Evolutionary conservation across 2,888 invertebrate genomes (phyloP), one percentile per base, ranked within the genome.

Genomic region (Microdon myrmicae): DNA sequence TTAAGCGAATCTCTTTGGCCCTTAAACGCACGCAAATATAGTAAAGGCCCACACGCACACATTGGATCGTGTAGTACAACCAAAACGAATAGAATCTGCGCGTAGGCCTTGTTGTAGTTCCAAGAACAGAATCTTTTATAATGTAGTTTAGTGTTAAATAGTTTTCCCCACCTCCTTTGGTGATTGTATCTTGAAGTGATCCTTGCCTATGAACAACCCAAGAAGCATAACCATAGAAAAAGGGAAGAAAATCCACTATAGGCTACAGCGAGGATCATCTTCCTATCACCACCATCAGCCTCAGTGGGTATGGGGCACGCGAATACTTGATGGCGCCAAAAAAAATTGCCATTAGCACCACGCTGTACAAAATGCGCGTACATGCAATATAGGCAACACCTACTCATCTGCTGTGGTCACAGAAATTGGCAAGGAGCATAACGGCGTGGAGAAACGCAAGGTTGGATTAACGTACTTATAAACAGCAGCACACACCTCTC

Each of bases 281-380:
- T 37, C 32, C 39, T 53, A 51, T 53, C 58, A 51, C 53, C 56
- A 29, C 47, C 34, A 16, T 44, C 45, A 23, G 13, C 48, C 32
- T 25, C 45, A 47, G 22, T 45, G 37, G 43, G 8, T 14, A 10
- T 13, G 19, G 22, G 28, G 41, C 37, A 32, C 31, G 14, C 39
- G 38, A 59, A 43, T 66, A 59, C 51, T 54, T 44, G 68, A 58
- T 68, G 68, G 68, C 68, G 68, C 68, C 68, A 68, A 68, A 67
- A 67, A n/a, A 68, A 64, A 43, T 54, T 68, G 68, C 68, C 54
- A 68, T 66, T 32, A 53, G 47, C 45, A 48, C 34, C 26, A 47
- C 37, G 61, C 35, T 35, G 20, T 58, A 37, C 64, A 58, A 43
- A 49, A 64, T 64, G 58, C 47, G 43, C 32, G 41, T 32, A 23